A percentile compares a stretch with the other conserved stretches of the same genome.
These are phyloP conservation scores for Eilema sororculum DNA, from an alignment of 2,888 invertebrate species.

Conservation along the genomic window DNA sequence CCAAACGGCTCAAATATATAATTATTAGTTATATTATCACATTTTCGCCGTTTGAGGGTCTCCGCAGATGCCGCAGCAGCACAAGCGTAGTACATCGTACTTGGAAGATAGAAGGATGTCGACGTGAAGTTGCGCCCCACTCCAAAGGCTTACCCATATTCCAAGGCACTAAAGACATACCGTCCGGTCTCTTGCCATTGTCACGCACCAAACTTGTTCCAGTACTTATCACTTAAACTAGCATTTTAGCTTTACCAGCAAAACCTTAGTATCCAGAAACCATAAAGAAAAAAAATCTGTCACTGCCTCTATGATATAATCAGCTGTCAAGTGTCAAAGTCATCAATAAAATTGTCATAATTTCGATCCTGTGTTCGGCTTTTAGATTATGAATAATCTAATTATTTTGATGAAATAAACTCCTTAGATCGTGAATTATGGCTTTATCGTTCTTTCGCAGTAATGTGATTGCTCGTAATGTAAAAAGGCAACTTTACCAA, in stretches of 20 bases:
- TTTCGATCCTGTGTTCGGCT: conserved; percentile 53
- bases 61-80: too few relatives aligned
- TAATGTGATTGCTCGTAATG: conserved; percentile 71
- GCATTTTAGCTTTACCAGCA: neutral
- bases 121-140: too few relatives aligned
- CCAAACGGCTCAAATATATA: too few relatives aligned
- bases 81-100: too few relatives aligned
- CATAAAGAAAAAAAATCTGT: neutral
- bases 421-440: conserved; percentile 55
- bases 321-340: conserved; percentile 29
- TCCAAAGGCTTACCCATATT: too few relatives aligned
- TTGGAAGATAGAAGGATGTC: too few relatives aligned
- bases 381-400: conserved; percentile 66
- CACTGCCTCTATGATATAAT: neutral
- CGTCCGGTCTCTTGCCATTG: too few relatives aligned
- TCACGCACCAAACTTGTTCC: too few relatives aligned
- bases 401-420: conserved; percentile 36
- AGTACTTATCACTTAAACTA: too few relatives aligned
- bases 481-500: conserved; percentile 76
- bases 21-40: too few relatives aligned
- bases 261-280: neutral
- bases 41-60: too few relatives aligned
- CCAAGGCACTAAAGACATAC: too few relatives aligned
- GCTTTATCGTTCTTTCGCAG: conserved; percentile 80
- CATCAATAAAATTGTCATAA: conserved; percentile 48